These are phyloP conservation scores for Hirtodrosophila confusa DNA, from an alignment of 2,888 invertebrate species.

Conservation along the genomic window DNA sequence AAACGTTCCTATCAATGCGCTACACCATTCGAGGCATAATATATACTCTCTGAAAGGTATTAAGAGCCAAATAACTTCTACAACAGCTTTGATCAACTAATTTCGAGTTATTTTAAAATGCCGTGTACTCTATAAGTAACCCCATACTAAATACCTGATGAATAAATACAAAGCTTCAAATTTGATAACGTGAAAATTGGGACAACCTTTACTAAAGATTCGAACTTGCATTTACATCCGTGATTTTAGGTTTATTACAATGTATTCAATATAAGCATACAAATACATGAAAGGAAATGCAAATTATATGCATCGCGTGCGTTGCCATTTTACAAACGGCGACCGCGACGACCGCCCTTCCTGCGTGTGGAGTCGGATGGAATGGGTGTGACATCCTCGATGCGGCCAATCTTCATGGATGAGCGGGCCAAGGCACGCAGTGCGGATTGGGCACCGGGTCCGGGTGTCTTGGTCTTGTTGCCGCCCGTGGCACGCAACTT, in stretches of 20 bases:
- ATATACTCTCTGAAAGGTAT: too few relatives aligned
- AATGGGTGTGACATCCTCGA: constrained; percentile 99
- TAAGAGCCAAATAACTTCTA: too few relatives aligned
- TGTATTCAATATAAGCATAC: constrained; percentile 32
- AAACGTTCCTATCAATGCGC: too few relatives aligned
- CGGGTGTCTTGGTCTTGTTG: constrained; percentile 98
- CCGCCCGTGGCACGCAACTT: constrained; percentile 99
- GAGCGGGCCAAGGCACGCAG: constrained; percentile 98
- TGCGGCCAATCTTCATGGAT: constrained; percentile 99
- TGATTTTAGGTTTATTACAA: constrained; percentile 30
- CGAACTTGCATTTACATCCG: constrained; percentile 7
- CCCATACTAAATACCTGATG: too few relatives aligned
- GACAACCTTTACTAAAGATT: background rate
- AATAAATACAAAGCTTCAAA: too few relatives aligned
- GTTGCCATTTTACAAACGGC: constrained; percentile 92
- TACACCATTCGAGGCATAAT: too few relatives aligned
- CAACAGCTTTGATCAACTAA: too few relatives aligned
- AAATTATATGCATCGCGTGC: constrained; percentile 9
- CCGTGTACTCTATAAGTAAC: too few relatives aligned
- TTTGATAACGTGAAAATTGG: too few relatives aligned
- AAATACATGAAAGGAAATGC: constrained; percentile 31
- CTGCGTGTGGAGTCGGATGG: constrained; percentile 99
- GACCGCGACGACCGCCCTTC: constrained; percentile 99
- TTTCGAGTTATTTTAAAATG: too few relatives aligned
- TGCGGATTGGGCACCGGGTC: constrained; percentile 99